Base-by-base conservation (phyloP, 1,140 invertebrate species). In the Drosophila grimshawi region DNA sequence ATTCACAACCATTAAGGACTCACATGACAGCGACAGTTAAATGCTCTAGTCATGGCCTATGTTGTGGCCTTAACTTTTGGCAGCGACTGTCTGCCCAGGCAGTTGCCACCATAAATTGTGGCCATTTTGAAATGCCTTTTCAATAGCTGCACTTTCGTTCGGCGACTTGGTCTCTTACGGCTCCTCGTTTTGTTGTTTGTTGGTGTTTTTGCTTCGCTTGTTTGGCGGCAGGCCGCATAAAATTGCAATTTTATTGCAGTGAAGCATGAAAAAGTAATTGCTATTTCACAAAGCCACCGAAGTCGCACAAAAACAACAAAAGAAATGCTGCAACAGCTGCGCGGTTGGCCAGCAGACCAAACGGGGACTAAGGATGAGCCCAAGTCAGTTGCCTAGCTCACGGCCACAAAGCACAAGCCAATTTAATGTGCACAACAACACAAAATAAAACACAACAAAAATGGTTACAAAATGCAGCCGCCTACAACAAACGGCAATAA, bases 181-280 rank as follows among this genome's bases (percentile, higher is more conserved):
- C 57, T 71, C 53, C 39, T 29, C 39, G 30, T 51, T 57, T 48
- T 69, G 51, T 46, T 56, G 57, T 65, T 51, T 72, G 45, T 39
- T 43, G 46, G n/a, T 43, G 57, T 59, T 66, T n/a, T 51, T 61
- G 39, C 53, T 78, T 68, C 56, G 81, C 51, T 73, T 86, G 85
- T 78, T 86, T 86, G 80, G 81, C 67, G 85, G 80, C 85, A 76
- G 77, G 85, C 85, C 85, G 86, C 85, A 89, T 90, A 86, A 89
- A 89, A 89, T 89, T 89, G 85, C 85, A 89, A 89, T 89, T 89
- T 89, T 89, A 89, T 89, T 89, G 85, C 85, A 89, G 78, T 90
- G 81, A 69, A 89, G 85, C 85, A 89, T 89, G 85, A 89, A 89
- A 89, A 89, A 90, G 85, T 89, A 89, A 90, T 89, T 89, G 85